Base-by-base conservation (phyloP, 2,888 invertebrate species). In the Caenorhabditis sp. region DNA sequence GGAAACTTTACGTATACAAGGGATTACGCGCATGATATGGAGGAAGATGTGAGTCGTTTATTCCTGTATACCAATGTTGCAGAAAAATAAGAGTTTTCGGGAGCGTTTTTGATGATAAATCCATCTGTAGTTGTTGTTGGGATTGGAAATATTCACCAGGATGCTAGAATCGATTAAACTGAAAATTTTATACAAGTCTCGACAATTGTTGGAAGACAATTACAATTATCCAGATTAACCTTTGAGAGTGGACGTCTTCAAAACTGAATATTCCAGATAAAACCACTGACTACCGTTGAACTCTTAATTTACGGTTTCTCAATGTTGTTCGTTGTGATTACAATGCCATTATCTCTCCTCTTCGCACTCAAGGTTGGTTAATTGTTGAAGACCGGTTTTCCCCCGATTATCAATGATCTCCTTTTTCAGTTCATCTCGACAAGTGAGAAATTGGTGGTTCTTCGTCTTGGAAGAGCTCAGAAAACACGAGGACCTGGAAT, bases 401-500 rank as follows among this genome's bases (percentile, higher is more conserved):
- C 28, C 12, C 58, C 26, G 24, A 54, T 58, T 31, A 1, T n/a
- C 26, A 58, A 31, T 31, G 4, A 58, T 58, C 58, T n/a, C n/a
- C n/a, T n/a, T 7, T 81, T 91, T 85, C 76, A 92, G 91, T 91
- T 92, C 74, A 87, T 92, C 1, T 74, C 85, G 2, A 75, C 83
- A 14, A 89, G 86, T 56, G 92, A 92, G 80, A 86, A 89, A 31
- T 54, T 91, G 61, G 91, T 92, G 7, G 86, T 92, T 28, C 85
- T 92, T 26, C 89, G 92, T n/a, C 77, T 92, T 12, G 92, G 92
- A 22, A 64, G 89, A 49, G 86, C 90, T 8, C 89, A 89, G 56
- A 86, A 88, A 70, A 83, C 90, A 1, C 72, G 87, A 24, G 92
- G 92, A 10, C 91, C 92, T 66, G 93, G 93, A 16, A 86, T 92